These are phyloP conservation scores for Pseudorasbora parva DNA, from an alignment of 2,113 vertebrate genomes.

Conservation along the genomic window DNA sequence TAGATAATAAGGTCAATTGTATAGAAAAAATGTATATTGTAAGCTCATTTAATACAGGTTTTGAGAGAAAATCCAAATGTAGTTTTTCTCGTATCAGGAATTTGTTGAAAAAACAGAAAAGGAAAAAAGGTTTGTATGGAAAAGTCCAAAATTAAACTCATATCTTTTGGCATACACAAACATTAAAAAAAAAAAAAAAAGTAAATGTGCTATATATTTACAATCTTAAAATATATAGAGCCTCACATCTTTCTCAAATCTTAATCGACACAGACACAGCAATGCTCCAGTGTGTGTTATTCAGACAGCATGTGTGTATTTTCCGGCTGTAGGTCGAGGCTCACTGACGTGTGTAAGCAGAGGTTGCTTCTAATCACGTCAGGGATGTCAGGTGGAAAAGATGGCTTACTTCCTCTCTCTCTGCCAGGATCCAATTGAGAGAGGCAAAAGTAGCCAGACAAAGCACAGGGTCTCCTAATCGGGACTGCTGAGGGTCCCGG, in stretches of 20 bases:
- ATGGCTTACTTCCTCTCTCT: constrained; percentile 66
- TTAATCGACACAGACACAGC: neutral
- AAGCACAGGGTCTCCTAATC: constrained; percentile 35
- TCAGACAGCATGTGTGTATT: too few species aligned
- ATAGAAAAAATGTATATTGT: too few species aligned
- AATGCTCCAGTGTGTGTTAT: neutral
- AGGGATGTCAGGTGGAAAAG: constrained; percentile 73
- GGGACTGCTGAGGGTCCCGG: neutral
- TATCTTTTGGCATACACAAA: neutral
- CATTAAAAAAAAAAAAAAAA: too few species aligned
- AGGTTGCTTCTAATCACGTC: constrained; percentile 48
- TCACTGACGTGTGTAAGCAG: neutral
- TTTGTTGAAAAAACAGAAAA: neutral
- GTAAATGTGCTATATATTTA: neutral
- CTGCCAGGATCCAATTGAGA: constrained; percentile 57
- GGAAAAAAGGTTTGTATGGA: too few species aligned
- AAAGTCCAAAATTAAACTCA: neutral
- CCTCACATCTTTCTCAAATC: neutral
- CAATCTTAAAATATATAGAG: neutral
- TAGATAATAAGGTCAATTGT: too few species aligned
- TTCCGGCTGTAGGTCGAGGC: neutral
- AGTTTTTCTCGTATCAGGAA: neutral
- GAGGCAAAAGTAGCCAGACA: constrained; percentile 39
- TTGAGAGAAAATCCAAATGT: too few species aligned
- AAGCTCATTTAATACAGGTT: too few species aligned